Percentiles rank a stretch among this genome's conserved stretches.
phyloP scores from a whole-genome alignment of 2,888 invertebrate species.

The Cerastoderma edule region DNA sequence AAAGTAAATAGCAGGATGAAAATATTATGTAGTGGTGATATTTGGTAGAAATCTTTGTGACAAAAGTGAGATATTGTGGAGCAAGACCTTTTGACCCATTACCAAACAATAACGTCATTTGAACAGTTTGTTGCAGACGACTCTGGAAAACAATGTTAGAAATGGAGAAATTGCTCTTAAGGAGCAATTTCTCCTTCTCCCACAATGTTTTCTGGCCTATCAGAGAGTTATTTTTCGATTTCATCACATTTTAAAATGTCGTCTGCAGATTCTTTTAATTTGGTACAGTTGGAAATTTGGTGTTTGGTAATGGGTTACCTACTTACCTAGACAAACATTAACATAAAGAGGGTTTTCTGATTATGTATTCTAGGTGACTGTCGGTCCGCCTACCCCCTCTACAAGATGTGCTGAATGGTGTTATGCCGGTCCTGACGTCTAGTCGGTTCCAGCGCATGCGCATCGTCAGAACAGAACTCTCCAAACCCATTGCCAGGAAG shows the following conservation, averaged over 20 bases:
- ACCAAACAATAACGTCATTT: too few relatives aligned
- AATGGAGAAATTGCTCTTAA: slow-evolving; percentile 2
- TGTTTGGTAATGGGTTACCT: background rate
- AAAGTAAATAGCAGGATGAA: too few relatives aligned
- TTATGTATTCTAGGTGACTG: slow-evolving; percentile 72
- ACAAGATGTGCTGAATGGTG: slow-evolving; percentile 68
- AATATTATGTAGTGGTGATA: too few relatives aligned
- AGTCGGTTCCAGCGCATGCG: slow-evolving; percentile 66
- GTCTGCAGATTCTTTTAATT: background rate
- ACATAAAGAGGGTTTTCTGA: background rate
- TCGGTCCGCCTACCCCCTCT: slow-evolving; percentile 79
- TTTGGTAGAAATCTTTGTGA: too few relatives aligned
- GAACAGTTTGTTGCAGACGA: too few relatives aligned
- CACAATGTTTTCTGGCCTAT: background rate
- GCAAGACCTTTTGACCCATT: too few relatives aligned
- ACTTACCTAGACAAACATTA: background rate
- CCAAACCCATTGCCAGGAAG: slow-evolving; percentile 38
- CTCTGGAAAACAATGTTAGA: background rate
- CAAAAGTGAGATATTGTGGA: too few relatives aligned
- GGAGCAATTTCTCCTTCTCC: slow-evolving; percentile 1
- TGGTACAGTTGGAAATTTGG: background rate
- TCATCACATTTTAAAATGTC: background rate
- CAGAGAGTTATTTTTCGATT: background rate
- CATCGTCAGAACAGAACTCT: slow-evolving; percentile 47
- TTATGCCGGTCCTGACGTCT: slow-evolving; percentile 69